These are phyloP conservation scores for Idaea straminata DNA, from an alignment of 2,888 invertebrate genomes.

Conservation along the genomic window DNA sequence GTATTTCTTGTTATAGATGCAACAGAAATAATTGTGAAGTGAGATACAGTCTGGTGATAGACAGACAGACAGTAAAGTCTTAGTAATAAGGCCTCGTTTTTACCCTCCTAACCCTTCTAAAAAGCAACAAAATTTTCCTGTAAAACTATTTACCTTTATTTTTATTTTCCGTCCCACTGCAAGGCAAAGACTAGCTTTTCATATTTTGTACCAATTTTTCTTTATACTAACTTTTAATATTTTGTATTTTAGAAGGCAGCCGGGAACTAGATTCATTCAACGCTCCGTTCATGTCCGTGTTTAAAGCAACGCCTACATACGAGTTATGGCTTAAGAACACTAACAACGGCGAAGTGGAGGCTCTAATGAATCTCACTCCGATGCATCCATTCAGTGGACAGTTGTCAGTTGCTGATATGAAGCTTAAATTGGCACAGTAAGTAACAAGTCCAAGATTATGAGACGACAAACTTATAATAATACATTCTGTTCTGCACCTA, in stretches of 20 bases:
- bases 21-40: no score
- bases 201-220: no score
- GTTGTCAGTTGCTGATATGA: conserved; percentile 96
- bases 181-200: neutral
- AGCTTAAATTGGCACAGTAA: conserved; percentile 93
- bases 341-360: conserved; percentile 81
- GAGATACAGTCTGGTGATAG: no score
- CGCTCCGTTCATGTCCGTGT: conserved; percentile 88
- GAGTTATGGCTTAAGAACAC: conserved; percentile 87
- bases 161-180: no score
- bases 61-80: no score
- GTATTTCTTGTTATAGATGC: no score
- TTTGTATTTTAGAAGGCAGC: conserved; percentile 82
- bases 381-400: conserved; percentile 98
- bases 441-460: conserved; percentile 44
- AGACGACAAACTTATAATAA: no score
- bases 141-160: neutral
- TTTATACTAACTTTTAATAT: neutral
- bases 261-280: conserved; percentile 95
- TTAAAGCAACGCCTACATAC: conserved; percentile 94
- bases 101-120: neutral
- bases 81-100: no score
- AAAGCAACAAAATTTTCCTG: neutral
- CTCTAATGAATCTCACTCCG: conserved; percentile 85
- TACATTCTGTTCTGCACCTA: no score